These are phyloP conservation scores for Petrocephalus zakoni DNA, from an alignment of 2,113 vertebrate genomes.

Conservation along the genomic window DNA sequence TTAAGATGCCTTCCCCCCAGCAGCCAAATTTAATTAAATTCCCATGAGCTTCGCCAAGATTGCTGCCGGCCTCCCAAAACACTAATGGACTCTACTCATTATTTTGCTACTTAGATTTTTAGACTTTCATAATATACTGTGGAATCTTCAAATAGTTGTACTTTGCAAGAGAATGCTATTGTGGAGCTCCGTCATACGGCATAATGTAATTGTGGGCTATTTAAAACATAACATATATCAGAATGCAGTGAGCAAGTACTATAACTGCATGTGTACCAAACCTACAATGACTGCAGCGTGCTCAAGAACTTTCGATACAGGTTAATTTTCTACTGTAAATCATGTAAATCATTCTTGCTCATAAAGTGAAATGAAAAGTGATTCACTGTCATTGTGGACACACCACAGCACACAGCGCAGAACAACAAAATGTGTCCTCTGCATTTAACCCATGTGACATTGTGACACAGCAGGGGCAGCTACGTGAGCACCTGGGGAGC, in stretches of 20 bases:
- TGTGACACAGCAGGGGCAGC: no score
- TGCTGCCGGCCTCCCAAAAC: conserved; percentile 28
- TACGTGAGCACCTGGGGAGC: no score
- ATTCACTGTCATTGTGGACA: no score
- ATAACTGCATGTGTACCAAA: background rate
- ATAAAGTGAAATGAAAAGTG: no score
- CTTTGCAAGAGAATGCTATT: background rate
- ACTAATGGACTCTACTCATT: conserved; percentile 21
- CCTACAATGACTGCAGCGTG: background rate
- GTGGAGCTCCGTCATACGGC: background rate
- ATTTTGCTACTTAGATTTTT: conserved; percentile 8
- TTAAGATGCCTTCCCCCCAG: conserved; percentile 36
- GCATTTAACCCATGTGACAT: no score
- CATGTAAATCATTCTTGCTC: no score
- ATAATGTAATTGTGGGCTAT: background rate
- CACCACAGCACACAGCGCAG: no score
- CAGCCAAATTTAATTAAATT: conserved; percentile 45
- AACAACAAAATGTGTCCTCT: no score
- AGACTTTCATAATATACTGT: background rate
- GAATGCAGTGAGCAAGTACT: background rate
- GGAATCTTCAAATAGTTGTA: background rate
- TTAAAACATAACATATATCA: background rate
- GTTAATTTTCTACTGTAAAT: no score
- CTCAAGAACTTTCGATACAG: background rate
- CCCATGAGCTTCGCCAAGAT: conserved; percentile 37